These are phyloP conservation scores for Erethizon dorsatum DNA, from an alignment of 2,797 vertebrate genomes.

Conservation along the genomic window DNA sequence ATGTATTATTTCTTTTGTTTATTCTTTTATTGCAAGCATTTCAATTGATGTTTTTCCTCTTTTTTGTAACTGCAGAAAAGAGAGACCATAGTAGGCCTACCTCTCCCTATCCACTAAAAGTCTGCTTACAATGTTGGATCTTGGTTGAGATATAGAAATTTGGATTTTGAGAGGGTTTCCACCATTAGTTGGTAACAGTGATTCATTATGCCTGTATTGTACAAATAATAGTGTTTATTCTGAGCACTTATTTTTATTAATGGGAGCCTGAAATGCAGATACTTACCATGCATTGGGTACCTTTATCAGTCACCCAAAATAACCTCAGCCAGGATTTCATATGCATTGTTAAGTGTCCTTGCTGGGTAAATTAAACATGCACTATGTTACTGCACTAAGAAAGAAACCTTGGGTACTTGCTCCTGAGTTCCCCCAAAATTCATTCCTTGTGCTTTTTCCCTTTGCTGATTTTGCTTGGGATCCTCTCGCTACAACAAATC, in stretches of 20 bases:
- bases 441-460: background rate
- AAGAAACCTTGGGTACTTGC: background rate
- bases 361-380: background rate
- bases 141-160: background rate
- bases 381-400: background rate
- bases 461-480: background rate
- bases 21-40: conserved; percentile 15
- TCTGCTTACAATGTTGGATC: background rate
- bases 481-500: background rate
- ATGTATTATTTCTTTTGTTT: background rate
- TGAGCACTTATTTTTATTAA: background rate
- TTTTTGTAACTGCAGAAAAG: background rate
- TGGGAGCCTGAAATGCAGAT: background rate
- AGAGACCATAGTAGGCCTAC: background rate
- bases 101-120: background rate
- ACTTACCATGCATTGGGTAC: background rate
- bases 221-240: background rate
- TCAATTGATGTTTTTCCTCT: background rate
- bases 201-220: background rate
- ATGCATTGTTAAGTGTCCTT: background rate
- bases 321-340: background rate
- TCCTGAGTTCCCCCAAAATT: background rate
- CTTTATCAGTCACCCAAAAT: background rate
- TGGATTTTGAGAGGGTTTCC: background rate
- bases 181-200: background rate